phyloP scores from a whole-genome alignment of 2,888 invertebrate genomes.

The Lissonota sp. region DNA sequence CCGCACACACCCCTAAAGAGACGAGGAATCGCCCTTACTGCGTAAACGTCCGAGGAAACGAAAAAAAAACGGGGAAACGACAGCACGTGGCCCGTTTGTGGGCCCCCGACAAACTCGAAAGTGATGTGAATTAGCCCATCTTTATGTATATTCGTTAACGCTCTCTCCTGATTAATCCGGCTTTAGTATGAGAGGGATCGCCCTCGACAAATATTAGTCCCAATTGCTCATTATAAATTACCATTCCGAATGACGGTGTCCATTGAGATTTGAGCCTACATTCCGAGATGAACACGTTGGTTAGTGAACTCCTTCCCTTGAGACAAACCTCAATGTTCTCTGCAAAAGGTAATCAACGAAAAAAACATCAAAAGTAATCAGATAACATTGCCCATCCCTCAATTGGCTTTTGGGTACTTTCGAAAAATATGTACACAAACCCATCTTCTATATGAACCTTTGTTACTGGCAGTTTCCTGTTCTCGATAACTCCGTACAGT shows the following conservation, averaged over 20 bases:
- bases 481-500: conserved; percentile 72
- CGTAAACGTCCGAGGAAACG: conserved; percentile 33
- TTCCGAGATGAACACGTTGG: too few relatives aligned
- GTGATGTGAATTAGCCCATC: conserved; percentile 74
- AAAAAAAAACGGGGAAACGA: conserved; percentile 64
- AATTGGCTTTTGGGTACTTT: conserved; percentile 49
- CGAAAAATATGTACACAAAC: conserved; percentile 63
- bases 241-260: too few relatives aligned
- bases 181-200: too few relatives aligned
- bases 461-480: conserved; percentile 82
- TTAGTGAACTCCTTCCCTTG: too few relatives aligned
- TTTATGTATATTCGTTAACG: conserved; percentile 68
- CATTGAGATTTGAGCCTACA: too few relatives aligned
- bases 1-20: conserved; percentile 40
- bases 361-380: too few relatives aligned
- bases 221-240: too few relatives aligned
- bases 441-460: conserved; percentile 73
- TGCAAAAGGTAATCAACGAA: too few relatives aligned
- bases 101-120: conserved; percentile 74
- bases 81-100: conserved; percentile 71
- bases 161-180: too few relatives aligned
- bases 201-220: too few relatives aligned
- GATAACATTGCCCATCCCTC: background rate
- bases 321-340: too few relatives aligned
- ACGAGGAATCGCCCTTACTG: conserved; percentile 29